A percentile compares a stretch with the other conserved stretches of the same genome.
Conservation (phyloP, 2,113 vertebrate species). For the Ageneiosus marmoratus region DNA sequence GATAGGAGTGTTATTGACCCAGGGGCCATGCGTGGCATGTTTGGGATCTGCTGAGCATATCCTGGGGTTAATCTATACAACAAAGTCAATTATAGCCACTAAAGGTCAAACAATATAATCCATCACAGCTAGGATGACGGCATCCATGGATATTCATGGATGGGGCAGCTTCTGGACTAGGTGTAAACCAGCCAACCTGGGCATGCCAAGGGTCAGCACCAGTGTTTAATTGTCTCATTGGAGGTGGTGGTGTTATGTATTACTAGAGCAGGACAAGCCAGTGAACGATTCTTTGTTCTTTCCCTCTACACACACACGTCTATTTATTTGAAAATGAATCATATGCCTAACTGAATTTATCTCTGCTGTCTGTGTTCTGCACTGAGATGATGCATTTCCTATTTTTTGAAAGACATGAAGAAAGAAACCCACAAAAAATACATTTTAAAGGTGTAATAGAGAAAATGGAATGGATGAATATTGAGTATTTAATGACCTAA, state of each 20-base stretch:
- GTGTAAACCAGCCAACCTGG: constrained; percentile 72
- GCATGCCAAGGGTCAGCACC: constrained; percentile 73
- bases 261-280: constrained; percentile 60
- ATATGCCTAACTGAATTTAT: constrained; percentile 74
- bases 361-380: constrained; percentile 62
- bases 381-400: constrained; percentile 16
- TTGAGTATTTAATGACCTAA: background rate
- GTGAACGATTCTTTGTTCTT: constrained; percentile 76
- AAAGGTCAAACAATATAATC: constrained; percentile 80
- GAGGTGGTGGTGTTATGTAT: constrained; percentile 51
- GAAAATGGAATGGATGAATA: background rate
- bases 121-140: constrained; percentile 67
- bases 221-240: constrained; percentile 76
- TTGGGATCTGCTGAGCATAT: constrained; percentile 80
- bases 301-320: constrained; percentile 59
- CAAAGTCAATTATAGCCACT: constrained; percentile 72
- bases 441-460: background rate
- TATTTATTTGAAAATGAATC: constrained; percentile 78
- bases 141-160: constrained; percentile 70
- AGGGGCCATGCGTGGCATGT: constrained; percentile 75
- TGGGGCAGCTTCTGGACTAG: constrained; percentile 59
- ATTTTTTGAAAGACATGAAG: background rate
- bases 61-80: constrained; percentile 78
- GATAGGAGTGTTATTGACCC: constrained; percentile 78
- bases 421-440: background rate